Percentiles rank a stretch among this genome's conserved stretches.
Evolutionary conservation across 2,888 invertebrate species (phyloP).

Genomic region (Pachymerium ferrugineum): DNA sequence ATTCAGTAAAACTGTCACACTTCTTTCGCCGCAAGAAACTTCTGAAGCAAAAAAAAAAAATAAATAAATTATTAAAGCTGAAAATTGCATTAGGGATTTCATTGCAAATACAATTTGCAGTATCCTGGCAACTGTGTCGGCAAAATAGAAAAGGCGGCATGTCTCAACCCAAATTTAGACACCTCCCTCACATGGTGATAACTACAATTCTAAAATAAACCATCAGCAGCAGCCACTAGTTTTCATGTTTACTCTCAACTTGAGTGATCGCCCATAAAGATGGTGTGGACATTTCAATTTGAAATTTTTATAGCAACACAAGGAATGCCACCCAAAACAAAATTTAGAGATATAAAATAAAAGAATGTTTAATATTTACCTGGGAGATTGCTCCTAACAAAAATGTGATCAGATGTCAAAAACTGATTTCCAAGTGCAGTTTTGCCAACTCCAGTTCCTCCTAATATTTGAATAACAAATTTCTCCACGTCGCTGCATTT

Average conservation of each 20-base stretch:
- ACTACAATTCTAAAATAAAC: background rate
- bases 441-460: constrained; percentile 27
- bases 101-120: no score
- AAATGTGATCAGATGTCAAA: constrained; percentile 27
- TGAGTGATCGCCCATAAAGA: background rate
- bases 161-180: background rate
- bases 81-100: background rate
- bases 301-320: no score
- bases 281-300: background rate
- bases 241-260: background rate
- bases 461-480: background rate
- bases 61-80: background rate
- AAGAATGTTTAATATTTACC: background rate
- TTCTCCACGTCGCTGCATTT: background rate
- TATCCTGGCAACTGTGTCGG: no score
- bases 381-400: background rate
- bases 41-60: background rate
- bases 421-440: constrained; percentile 28
- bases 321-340: no score
- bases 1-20: constrained; percentile 12
- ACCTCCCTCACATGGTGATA: background rate
- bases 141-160: no score
- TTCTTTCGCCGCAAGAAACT: background rate
- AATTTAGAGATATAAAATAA: no score
- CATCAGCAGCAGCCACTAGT: no score